phyloP scores from a whole-genome alignment of 2,888 invertebrate genomes.

The Tethea ocularis region DNA sequence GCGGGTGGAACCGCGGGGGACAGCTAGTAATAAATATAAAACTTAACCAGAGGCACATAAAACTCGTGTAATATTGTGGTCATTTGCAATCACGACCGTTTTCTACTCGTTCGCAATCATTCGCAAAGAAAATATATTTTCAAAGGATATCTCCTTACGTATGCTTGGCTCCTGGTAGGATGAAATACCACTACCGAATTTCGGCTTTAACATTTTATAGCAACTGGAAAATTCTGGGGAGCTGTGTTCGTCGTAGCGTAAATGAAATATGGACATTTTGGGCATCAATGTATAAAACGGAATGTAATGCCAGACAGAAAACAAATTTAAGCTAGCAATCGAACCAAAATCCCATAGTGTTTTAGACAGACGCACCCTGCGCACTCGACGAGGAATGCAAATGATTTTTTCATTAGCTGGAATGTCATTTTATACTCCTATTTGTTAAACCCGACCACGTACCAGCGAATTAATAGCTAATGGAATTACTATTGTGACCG shows the following conservation, averaged over 20 bases:
- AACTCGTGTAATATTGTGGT: neutral
- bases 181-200: neutral
- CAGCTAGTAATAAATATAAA: neutral
- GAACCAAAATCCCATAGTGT: neutral
- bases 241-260: neutral
- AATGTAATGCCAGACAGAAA: neutral
- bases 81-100: neutral
- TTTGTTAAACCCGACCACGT: constrained; percentile 31
- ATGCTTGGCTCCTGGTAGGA: neutral
- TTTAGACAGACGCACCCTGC: too few relatives aligned
- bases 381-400: neutral
- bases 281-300: neutral
- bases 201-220: too few relatives aligned
- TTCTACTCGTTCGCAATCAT: neutral
- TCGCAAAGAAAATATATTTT: neutral
- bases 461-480: constrained; percentile 37
- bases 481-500: constrained; percentile 38
- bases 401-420: neutral
- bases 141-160: neutral
- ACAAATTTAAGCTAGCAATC: neutral
- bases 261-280: neutral
- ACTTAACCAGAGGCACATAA: constrained; percentile 1
- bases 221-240: neutral
- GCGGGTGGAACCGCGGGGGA: too few relatives aligned
- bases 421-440: constrained; percentile 14